These are phyloP conservation scores for Diceros bicornis DNA, from an alignment of 2,797 vertebrate genomes.

Conservation along the genomic window DNA sequence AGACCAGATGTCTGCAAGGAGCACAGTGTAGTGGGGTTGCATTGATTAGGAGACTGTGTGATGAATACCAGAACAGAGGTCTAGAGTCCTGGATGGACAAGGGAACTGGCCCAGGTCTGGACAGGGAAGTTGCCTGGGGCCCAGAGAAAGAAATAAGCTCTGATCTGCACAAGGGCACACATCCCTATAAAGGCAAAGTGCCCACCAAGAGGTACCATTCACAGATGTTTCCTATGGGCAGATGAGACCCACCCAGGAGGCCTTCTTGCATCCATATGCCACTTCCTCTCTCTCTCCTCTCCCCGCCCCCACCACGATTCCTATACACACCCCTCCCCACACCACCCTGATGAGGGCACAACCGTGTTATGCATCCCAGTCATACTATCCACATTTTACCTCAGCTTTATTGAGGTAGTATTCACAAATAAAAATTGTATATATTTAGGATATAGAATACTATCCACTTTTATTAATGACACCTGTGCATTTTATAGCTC, in stretches of 20 bases:
- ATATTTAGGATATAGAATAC: neutral
- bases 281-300: too few relatives aligned
- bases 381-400: neutral
- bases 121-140: neutral
- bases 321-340: accelerated
- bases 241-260: accelerated
- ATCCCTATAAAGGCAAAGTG: neutral
- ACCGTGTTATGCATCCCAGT: accelerated
- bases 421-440: neutral
- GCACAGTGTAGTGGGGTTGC: accelerated
- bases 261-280: too few relatives aligned
- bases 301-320: too few relatives aligned
- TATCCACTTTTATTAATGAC: neutral
- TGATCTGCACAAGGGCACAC: neutral
- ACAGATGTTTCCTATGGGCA: too few relatives aligned
- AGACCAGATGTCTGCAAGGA: neutral
- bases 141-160: neutral
- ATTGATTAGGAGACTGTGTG: neutral
- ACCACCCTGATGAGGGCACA: accelerated
- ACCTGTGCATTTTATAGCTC: neutral
- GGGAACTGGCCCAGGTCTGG: neutral
- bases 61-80: too few relatives aligned
- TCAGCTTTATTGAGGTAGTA: neutral
- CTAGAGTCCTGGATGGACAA: neutral
- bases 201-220: accelerated